Evolutionary conservation across 2,113 vertebrate species (phyloP), one percentile per base, ranked within the genome.

Genomic region (Silurus asotus): DNA sequence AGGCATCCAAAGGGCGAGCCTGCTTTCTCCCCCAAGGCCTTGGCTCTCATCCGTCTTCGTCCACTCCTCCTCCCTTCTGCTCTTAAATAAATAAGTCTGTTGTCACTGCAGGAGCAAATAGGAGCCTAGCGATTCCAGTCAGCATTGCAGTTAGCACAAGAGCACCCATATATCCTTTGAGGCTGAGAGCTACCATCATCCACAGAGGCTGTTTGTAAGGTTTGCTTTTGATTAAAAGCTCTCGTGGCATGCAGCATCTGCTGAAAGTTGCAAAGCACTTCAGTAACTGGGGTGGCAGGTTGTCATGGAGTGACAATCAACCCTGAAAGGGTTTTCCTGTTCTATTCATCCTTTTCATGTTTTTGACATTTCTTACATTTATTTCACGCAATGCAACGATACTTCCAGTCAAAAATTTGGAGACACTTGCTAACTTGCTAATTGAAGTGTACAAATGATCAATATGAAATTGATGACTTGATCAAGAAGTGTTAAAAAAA

Each of bases 51-150:
- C 88, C 67, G 62, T 90, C 89, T 90, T 90, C 75, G 83, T 89
- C 87, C 84, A 51, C 64, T 87, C 80, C 75, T 64, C 75, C 84
- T 64, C 77, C 84, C 67, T 84, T 87, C 83, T 67, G 28, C 61
- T 86, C 75, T 87, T 87, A 88, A 90, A 90, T 92, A 89, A 87
- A 91, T 90, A n/a, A 90, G 81, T 88, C 85, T 89, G 77, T 92
- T 89, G 90, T 90, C 91, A 86, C 70, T 80, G 56, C 81, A 72
- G 80, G 67, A 88, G 83, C 82, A 45, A 72, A 37, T 45, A 14
- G 53, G 61, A 80, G 28, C 74, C 56, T n/a, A 61, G 87, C 83
- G 88, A 87, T 82, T 81, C 9, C n/a, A 78, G 76, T 23, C 83
- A 65, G 83, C 84, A 81, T 81, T 87, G 67, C 84, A 84, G 80